Percentiles rank a stretch among this genome's conserved stretches.
Evolutionary conservation across 2,888 invertebrate genomes (phyloP).

Genomic region (Macrostomum cliftonense): DNA sequence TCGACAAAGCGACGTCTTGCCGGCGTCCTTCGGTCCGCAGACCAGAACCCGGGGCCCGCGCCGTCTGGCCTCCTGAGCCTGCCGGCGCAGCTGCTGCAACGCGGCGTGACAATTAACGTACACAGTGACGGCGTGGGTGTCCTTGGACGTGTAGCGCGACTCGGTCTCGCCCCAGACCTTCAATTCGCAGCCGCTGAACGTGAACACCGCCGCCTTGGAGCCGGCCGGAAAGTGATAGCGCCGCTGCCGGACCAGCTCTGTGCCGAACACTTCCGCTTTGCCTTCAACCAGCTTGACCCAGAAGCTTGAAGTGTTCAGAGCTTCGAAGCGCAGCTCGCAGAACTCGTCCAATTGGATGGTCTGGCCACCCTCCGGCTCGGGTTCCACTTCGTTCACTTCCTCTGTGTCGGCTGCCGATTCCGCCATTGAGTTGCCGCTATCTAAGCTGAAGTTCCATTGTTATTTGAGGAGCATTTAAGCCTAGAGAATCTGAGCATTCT

Average conservation of each 20-base stretch:
- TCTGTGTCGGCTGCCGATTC: no score
- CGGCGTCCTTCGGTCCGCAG: conserved; percentile 8
- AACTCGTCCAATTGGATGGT: no score
- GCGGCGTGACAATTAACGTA: conserved; percentile 8
- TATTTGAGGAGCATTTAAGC: no score
- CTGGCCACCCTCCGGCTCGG: no score
- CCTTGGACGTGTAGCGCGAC: not conserved
- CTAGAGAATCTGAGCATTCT: no score
- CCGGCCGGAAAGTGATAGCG: not conserved
- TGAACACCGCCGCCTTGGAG: conserved; percentile 3
- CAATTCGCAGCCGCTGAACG: conserved; percentile 6
- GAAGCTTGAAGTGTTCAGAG: not conserved
- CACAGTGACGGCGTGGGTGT: conserved; percentile 5
- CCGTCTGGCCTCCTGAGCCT: not conserved
- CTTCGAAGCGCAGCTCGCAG: conserved; percentile 3
- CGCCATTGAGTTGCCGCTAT: no score
- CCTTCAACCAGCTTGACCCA: conserved; percentile 5
- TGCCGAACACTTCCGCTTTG: conserved; percentile 10
- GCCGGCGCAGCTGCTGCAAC: conserved; percentile 3
- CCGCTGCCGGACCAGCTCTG: conserved; percentile 3
- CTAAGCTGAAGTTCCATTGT: no score
- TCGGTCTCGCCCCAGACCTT: conserved; percentile 2
- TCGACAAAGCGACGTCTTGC: conserved; percentile 10
- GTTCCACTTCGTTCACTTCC: no score
- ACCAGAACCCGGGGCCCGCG: conserved; percentile 9